Evolutionary conservation across 2,113 vertebrate genomes (phyloP).

Genomic region (Pica pica): DNA sequence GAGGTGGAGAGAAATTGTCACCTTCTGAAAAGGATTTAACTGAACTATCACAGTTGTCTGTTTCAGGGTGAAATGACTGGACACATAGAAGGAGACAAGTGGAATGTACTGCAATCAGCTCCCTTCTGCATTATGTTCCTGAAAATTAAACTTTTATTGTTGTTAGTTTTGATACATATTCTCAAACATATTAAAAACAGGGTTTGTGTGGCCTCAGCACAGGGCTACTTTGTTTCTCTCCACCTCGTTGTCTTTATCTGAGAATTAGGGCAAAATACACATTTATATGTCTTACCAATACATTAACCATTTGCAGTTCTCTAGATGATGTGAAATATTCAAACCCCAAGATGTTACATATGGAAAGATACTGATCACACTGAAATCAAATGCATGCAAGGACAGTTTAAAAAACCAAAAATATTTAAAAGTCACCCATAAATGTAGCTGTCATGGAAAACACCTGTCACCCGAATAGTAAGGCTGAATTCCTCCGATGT

Average conservation of each 20-base stretch:
- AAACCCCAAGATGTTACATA: neutral
- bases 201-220: neutral
- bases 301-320: neutral
- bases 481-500: neutral
- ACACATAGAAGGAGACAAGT: neutral
- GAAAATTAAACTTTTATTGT: neutral
- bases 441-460: neutral
- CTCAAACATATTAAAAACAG: neutral
- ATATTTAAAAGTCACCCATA: too few relatives aligned
- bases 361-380: neutral
- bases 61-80: neutral
- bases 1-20: neutral
- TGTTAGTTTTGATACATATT: neutral
- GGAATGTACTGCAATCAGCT: neutral
- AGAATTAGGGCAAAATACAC: neutral
- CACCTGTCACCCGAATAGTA: neutral
- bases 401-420: neutral
- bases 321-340: neutral
- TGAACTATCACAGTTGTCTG: fast-evolving
- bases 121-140: neutral
- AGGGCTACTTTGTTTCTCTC: neutral
- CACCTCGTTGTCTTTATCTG: neutral
- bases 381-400: neutral
- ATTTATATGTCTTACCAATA: neutral
- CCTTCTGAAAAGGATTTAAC: neutral